Base-by-base conservation (phyloP, 2,113 vertebrate genomes). In the Phrynosoma platyrhinos region DNA sequence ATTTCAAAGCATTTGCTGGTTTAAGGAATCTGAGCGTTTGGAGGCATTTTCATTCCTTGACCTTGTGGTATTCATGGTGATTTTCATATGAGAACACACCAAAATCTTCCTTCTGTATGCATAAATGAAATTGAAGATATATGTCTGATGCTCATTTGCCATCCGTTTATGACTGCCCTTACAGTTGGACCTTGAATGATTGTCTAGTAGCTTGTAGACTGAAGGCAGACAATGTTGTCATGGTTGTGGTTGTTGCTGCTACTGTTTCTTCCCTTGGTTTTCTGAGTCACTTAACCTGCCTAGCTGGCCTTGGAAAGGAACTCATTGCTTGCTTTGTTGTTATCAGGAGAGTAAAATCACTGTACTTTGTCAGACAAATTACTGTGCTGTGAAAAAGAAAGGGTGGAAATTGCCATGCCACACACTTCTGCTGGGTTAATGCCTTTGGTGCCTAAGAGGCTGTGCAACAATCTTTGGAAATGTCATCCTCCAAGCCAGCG, bases 171-270 rank as follows among this genome's bases (percentile, higher is more conserved):
- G n/a, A 42, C 16, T 40, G 12, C 13, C 91, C 95, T 95, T 96
- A 88, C 95, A 96, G 97, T 95, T 95, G 95, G 93, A 89, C 94
- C 96, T 94, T 93, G 96, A 78, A 94, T 96, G 95, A 97, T 97
- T 95, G 95, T 97, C 96, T 95, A 90, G 96, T 93, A 92, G 95
- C 96, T 94, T 95, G 94, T 94, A 94, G 96, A 91, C 93, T 89
- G 87, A 94, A 94, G 94, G 90, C 83, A 94, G 93, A 91, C 94
- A 75, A 74, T 95, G 77, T 92, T 94, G 95, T 92, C 94, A 93
- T 64, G 42, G 20, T 71, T 83, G 25, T 95, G 81, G 92, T 94
- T 96, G 92, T 68, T 94, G 94, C 36, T 62, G 30, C n/a, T 30
- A 16, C 25, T 80, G 13, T 62, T 3, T 20, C 8, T 55, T 18